Evolutionary conservation across 2,888 invertebrate genomes (phyloP), one percentile per base, ranked within the genome.

Genomic region (Lutraria lutraria): DNA sequence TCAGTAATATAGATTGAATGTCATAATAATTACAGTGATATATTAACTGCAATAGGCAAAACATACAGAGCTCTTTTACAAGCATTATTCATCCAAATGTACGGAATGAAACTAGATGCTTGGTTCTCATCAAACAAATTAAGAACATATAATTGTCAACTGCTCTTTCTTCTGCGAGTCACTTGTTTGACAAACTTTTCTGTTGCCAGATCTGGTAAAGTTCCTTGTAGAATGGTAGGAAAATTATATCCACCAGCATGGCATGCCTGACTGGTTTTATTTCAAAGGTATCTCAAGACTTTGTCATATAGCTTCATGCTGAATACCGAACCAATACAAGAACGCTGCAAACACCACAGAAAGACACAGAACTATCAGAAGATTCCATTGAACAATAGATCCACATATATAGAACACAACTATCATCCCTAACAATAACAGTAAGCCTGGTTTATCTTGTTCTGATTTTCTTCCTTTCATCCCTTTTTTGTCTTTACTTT

Each of bases 341-440:
- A 92, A 92, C 76, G 88, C 81, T 29, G 87, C 92, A 21, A 92
- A 82, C n/a, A 90, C 92, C 25, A 85, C 81, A 21, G 92, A 92
- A 25, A 92, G 84, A 54, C 87, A 86, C 80, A 89, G 90, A n/a
- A 92, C 92, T 53, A 92, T 83, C 8, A 88, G n/a, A 29, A 89
- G 79, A 81, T 90, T 92, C 92, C 92, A 92, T 31, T 88, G 88
- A 8, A 90, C 92, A 43, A 92, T 81, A 54, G 92, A 88, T 81
- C 92, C 89, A 80, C 92, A 92, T 53, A 92, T 86, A 89, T 89
- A 92, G 63, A 90, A 92, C 63, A 92, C 90, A 68, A 92, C 87
- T 43, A 90, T 68, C 92, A 92, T 92, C 29, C 84, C 89, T 4
- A 90, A 56, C 72, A 92, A 85, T n/a, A 92, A 84, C 60, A 91